Evolutionary conservation across 2,113 vertebrate genomes (phyloP).

Genomic region (Kryptolebias marmoratus): DNA sequence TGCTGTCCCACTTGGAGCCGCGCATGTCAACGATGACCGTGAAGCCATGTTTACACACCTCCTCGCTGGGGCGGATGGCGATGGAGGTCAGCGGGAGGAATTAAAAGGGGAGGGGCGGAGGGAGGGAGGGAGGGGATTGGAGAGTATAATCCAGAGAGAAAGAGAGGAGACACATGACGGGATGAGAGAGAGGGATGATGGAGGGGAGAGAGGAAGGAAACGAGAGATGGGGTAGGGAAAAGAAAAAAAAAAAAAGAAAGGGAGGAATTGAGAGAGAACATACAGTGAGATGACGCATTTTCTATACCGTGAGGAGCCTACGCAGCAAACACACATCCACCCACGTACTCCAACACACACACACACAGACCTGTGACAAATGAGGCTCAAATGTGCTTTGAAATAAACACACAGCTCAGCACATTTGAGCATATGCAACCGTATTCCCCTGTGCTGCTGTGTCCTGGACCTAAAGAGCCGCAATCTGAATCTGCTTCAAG

Average conservation of each 20-base stretch:
- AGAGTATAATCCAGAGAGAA: constrained; percentile 60
- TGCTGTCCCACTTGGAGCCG: constrained; percentile 99
- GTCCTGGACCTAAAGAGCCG: neutral
- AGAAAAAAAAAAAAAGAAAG: neutral
- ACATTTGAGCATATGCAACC: constrained; percentile 49
- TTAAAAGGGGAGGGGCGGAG: constrained; percentile 5
- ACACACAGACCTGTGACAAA: constrained; percentile 33
- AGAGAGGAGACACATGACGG: constrained; percentile 55
- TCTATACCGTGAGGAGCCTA: constrained; percentile 64
- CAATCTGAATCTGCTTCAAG: neutral
- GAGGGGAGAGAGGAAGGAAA: constrained; percentile 15
- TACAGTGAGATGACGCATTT: constrained; percentile 69
- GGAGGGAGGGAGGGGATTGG: constrained; percentile 19
- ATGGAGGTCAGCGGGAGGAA: constrained; percentile 47
- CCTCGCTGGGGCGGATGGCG: constrained; percentile 84
- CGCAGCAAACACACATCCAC: constrained; percentile 52
- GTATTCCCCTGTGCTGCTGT: constrained; percentile 25
- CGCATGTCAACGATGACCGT: constrained; percentile 99
- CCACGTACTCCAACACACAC: constrained; percentile 16
- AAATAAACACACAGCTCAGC: constrained; percentile 44
- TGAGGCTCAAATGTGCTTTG: constrained; percentile 28
- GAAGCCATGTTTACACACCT: constrained; percentile 98
- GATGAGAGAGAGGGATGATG: constrained; percentile 47
- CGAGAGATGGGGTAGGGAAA: neutral
- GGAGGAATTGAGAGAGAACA: constrained; percentile 37